Evolutionary conservation across 2,888 invertebrate species (phyloP).

Genomic region (Phorcus lineatus): DNA sequence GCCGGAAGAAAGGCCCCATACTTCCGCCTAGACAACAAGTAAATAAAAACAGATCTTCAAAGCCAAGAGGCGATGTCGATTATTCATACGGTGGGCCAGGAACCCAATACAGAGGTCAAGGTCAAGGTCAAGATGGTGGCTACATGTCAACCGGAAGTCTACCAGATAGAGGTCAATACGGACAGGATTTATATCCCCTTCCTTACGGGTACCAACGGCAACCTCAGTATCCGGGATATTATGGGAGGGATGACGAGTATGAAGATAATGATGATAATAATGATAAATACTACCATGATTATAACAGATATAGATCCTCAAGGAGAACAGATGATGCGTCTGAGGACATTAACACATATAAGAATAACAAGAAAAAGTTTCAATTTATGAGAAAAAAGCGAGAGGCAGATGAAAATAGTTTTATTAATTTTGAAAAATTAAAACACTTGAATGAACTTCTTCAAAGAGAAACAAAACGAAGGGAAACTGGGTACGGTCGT

Average conservation of each 20-base stretch:
- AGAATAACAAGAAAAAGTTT: neutral
- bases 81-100: too few relatives aligned
- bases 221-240: neutral
- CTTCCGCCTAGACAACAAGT: neutral
- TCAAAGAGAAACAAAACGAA: neutral
- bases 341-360: neutral
- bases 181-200: neutral
- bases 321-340: neutral
- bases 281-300: neutral
- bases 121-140: neutral
- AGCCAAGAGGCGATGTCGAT: neutral
- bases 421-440: constrained; percentile 10
- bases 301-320: neutral
- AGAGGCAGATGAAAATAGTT: neutral
- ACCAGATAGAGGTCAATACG: neutral
- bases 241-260: neutral
- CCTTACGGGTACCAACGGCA: neutral
- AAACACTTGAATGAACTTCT: neutral
- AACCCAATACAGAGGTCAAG: neutral
- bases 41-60: neutral
- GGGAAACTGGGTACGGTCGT: neutral
- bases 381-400: neutral
- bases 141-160: constrained; percentile 1
- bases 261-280: neutral
- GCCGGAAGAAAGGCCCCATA: constrained; percentile 48